These are phyloP conservation scores for Saccopteryx leptura DNA, from an alignment of 2,113 vertebrate genomes.

Conservation along the genomic window DNA sequence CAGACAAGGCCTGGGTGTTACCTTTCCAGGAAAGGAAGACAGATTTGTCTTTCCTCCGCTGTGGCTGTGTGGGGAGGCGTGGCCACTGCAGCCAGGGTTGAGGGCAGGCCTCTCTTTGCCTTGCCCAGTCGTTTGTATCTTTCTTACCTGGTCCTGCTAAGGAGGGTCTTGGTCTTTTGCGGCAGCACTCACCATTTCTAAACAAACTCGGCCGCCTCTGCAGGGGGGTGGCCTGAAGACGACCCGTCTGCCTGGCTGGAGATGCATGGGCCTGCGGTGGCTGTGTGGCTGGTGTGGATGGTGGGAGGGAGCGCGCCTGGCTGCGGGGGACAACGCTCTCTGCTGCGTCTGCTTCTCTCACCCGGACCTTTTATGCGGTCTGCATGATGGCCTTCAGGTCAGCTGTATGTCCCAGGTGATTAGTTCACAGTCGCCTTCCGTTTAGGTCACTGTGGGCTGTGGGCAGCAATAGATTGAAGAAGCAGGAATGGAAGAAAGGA, in stretches of 20 bases:
- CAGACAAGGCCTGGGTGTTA: not conserved
- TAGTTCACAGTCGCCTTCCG: not conserved
- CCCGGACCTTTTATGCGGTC: not conserved
- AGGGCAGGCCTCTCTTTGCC: not conserved
- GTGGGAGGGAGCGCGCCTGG: too few species aligned
- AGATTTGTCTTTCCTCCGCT: not conserved
- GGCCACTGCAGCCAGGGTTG: not conserved
- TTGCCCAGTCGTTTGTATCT: not conserved
- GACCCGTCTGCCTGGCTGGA: not conserved
- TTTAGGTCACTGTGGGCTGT: not conserved
- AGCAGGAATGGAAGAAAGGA: not conserved
- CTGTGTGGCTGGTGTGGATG: too few species aligned
- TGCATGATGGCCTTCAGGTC: not conserved
- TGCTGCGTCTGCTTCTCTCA: not conserved
- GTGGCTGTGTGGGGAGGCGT: not conserved
- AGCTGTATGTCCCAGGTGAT: not conserved
- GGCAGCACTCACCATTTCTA: not conserved
- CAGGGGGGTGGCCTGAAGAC: too few species aligned
- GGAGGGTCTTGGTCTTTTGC: not conserved
- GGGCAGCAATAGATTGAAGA: not conserved
- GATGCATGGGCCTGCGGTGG: accelerated
- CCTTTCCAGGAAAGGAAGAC: not conserved
- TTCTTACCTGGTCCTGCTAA: not conserved
- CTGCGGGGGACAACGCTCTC: not conserved
- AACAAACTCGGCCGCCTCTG: not conserved